Conservation (phyloP, 92 coral and sea anemone species). For the Epizoanthus stellaris region DNA sequence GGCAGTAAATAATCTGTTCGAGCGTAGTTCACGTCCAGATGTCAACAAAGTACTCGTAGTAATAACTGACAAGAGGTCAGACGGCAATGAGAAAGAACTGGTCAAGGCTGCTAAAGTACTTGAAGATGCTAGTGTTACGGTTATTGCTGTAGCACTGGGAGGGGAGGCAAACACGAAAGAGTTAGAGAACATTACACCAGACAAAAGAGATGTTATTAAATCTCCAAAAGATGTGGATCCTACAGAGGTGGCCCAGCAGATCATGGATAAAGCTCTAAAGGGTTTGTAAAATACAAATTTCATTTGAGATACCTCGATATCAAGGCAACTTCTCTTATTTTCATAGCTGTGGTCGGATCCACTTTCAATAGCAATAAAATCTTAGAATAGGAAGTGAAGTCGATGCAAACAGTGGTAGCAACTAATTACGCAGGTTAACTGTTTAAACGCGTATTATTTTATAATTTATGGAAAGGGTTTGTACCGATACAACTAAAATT, state of each 20-base stretch:
- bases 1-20: conserved; percentile 66
- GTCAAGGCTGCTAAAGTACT: conserved; percentile 48
- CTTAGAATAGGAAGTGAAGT: too few relatives aligned
- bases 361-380: too few relatives aligned
- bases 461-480: too few relatives aligned
- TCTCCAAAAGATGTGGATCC: conserved; percentile 37
- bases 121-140: conserved; percentile 54
- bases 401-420: too few relatives aligned
- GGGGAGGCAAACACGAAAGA: conserved; percentile 54
- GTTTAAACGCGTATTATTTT: too few relatives aligned
- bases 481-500: too few relatives aligned
- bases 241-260: conserved; percentile 40
- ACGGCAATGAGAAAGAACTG: conserved; percentile 47
- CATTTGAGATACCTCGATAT: too few relatives aligned
- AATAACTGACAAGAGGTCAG: conserved; percentile 78
- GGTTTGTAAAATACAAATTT: conserved; percentile 17
- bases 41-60: conserved; percentile 77
- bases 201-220: conserved; percentile 52
- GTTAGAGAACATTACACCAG: conserved; percentile 40
- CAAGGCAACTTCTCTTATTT: too few relatives aligned
- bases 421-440: too few relatives aligned
- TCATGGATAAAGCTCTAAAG: conserved; percentile 61
- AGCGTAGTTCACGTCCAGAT: conserved; percentile 67
- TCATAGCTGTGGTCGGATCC: too few relatives aligned
- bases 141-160: conserved; percentile 73